A percentile compares a stretch with the other conserved stretches of the same genome.
Evolutionary conservation across 2,888 invertebrate species (phyloP).

Genomic region (Platerodrilus igneus): DNA sequence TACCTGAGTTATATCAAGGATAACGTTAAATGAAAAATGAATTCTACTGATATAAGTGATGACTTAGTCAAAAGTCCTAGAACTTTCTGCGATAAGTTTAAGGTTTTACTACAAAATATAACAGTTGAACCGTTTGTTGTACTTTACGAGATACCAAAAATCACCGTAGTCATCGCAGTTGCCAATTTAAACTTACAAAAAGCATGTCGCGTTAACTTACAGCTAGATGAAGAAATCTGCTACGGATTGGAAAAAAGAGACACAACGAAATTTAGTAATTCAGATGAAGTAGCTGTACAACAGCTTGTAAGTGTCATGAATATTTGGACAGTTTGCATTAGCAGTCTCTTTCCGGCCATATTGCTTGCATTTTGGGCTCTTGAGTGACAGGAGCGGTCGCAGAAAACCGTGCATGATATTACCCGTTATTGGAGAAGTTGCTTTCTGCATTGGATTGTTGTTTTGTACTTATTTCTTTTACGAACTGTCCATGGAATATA

Average conservation of each 20-base stretch:
- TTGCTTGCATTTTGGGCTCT: conserved; percentile 54
- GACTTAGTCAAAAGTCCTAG: background rate
- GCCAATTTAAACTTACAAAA: conserved; percentile 79
- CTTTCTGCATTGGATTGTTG: conserved; percentile 51
- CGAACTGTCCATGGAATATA: conserved; percentile 52
- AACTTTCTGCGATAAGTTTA: background rate
- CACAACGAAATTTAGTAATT: conserved; percentile 59
- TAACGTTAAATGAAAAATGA: too few species aligned
- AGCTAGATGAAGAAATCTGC: conserved; percentile 63
- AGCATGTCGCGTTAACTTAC: conserved; percentile 74
- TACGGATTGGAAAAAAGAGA: conserved; percentile 67
- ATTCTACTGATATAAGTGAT: too few species aligned
- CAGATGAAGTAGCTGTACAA: conserved; percentile 45
- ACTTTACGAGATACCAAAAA: conserved; percentile 57
- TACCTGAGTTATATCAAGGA: too few species aligned
- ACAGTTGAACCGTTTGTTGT: conserved; percentile 64
- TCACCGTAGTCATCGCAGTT: conserved; percentile 63
- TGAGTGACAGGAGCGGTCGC: conserved; percentile 56
- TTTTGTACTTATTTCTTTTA: conserved; percentile 53
- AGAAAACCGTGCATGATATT: conserved; percentile 55
- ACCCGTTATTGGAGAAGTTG: conserved; percentile 53
- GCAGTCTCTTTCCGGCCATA: conserved; percentile 53
- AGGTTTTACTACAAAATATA: background rate
- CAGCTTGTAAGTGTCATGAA: conserved; percentile 44
- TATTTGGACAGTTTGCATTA: conserved; percentile 53